phyloP scores from a whole-genome alignment of 2,888 invertebrate genomes.

The Gymnosoma rotundatum region DNA sequence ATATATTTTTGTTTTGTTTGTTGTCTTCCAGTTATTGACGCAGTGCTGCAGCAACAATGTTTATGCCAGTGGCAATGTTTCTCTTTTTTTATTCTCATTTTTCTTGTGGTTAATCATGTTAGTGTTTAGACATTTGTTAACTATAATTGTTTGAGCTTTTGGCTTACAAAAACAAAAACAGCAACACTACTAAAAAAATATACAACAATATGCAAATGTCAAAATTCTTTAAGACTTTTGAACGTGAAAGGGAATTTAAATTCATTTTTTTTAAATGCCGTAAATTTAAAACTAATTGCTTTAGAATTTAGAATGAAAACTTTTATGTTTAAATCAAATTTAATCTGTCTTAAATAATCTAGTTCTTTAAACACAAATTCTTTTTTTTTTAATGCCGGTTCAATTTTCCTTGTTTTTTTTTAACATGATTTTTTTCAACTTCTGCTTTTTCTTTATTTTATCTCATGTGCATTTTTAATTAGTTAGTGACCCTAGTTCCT shows the following conservation, averaged over 20 bases:
- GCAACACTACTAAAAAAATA: constrained; percentile 26
- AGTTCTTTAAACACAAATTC: constrained; percentile 48
- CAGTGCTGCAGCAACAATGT: constrained; percentile 54
- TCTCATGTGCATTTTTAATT: constrained; percentile 72
- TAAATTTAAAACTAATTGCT: constrained; percentile 43
- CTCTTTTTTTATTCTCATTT: constrained; percentile 12
- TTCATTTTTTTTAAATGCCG: constrained; percentile 18
- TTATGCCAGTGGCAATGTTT: constrained; percentile 68
- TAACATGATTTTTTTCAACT: constrained; percentile 46
- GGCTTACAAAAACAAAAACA: constrained; percentile 64
- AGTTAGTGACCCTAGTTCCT: constrained; percentile 72
- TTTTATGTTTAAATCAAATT: constrained; percentile 37
- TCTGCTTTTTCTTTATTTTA: constrained; percentile 13
- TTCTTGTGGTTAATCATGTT: constrained; percentile 68
- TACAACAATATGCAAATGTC: constrained; percentile 68
- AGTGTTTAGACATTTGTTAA: constrained; percentile 71
- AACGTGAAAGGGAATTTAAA: constrained; percentile 53
- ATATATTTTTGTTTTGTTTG: constrained; percentile 9
- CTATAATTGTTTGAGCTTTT: constrained; percentile 72
- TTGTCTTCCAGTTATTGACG: constrained; percentile 54
- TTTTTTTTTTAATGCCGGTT: neutral
- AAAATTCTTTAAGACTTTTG: constrained; percentile 42
- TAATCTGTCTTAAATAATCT: constrained; percentile 49
- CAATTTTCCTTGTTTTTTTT: neutral
- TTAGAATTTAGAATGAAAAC: constrained; percentile 33